These are phyloP conservation scores for Pristis pectinata DNA, from an alignment of 2,797 vertebrate genomes.

Conservation along the genomic window DNA sequence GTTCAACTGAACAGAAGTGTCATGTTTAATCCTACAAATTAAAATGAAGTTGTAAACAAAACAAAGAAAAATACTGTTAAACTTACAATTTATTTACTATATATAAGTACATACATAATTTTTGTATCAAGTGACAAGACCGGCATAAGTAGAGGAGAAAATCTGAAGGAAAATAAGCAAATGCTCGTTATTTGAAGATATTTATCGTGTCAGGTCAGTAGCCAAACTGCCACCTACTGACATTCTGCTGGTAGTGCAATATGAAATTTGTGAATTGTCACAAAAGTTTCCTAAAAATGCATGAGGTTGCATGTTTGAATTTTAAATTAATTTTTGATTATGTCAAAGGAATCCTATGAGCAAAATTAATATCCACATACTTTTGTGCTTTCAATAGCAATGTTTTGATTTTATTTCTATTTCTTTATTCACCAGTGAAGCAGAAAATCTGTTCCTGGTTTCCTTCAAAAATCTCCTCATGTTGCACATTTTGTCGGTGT, in stretches of 20 bases:
- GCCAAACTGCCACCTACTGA: conserved; percentile 13
- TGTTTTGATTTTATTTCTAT: too few species aligned
- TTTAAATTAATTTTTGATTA: not conserved
- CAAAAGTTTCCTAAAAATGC: not conserved
- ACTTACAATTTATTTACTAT: not conserved
- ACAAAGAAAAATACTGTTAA: not conserved
- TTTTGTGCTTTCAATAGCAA: not conserved
- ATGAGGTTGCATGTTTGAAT: not conserved
- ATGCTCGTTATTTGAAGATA: not conserved
- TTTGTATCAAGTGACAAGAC: not conserved
- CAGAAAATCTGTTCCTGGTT: not conserved
- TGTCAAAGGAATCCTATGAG: not conserved
- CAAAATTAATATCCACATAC: not conserved
- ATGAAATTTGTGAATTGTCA: not conserved
- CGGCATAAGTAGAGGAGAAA: not conserved
- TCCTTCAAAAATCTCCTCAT: not conserved
- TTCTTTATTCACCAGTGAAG: not conserved
- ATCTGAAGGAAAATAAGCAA: not conserved
- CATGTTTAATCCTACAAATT: not conserved
- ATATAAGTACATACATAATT: not conserved
- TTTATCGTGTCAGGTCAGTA: not conserved
- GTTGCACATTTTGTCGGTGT: not conserved
- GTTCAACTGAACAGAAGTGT: not conserved
- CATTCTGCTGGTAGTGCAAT: not conserved
- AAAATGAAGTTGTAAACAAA: not conserved